A percentile compares a stretch with the other conserved stretches of the same genome.
These are phyloP conservation scores for Acanthoscelides obtectus DNA, from an alignment of 2,888 invertebrate species.

Conservation along the genomic window DNA sequence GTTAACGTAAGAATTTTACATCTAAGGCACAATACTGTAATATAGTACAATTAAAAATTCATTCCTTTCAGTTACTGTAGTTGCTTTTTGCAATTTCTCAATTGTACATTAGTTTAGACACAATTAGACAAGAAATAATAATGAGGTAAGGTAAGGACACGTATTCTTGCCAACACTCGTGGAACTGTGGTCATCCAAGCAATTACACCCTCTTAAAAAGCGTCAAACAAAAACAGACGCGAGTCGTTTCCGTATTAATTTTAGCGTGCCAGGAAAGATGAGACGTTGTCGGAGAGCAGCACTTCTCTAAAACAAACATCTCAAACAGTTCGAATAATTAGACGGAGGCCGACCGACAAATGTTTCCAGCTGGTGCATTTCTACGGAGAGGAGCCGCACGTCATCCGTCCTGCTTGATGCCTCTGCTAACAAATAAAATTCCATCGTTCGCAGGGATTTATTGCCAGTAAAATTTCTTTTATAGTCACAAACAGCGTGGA, in stretches of 20 bases:
- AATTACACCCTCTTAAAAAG: neutral
- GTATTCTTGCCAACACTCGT: too few species aligned
- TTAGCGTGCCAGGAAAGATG: constrained; percentile 3
- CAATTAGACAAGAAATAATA: too few species aligned
- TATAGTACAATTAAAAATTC: too few species aligned
- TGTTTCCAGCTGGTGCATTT: constrained; percentile 36
- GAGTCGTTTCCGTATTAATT: constrained; percentile 26
- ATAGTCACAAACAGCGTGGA: neutral
- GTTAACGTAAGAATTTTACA: too few species aligned
- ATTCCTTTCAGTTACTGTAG: too few species aligned
- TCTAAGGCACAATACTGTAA: too few species aligned
- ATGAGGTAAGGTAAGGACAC: too few species aligned
- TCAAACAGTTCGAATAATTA: constrained; percentile 26
- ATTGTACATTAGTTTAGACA: too few species aligned
- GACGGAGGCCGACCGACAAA: constrained; percentile 30
- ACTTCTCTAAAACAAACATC: constrained; percentile 38
- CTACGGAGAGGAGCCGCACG: constrained; percentile 4
- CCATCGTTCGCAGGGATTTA: neutral
- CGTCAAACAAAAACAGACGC: constrained; percentile 9
- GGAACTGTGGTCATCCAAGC: neutral
- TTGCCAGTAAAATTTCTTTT: neutral
- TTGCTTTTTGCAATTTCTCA: too few species aligned
- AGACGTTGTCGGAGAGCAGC: constrained; percentile 19
- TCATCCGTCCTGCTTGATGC: neutral
- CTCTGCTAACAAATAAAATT: constrained; percentile 10